Conservation (phyloP, 2,797 vertebrate species). For the Spea hammondii region DNA sequence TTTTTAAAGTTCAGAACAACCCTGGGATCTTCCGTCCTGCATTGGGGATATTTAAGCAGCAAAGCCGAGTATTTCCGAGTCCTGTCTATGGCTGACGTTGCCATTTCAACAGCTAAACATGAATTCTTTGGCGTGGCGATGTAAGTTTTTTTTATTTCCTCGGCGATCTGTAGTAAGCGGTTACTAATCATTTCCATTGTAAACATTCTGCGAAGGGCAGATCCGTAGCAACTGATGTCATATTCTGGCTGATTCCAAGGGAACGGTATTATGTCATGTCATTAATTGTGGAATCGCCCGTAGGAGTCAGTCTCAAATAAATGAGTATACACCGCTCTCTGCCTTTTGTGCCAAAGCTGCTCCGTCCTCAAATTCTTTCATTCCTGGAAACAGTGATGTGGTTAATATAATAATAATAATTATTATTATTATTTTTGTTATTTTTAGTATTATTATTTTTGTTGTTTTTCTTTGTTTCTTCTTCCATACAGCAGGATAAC, state of each 20-base stretch:
- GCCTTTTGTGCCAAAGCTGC: conserved; percentile 29
- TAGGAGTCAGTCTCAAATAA: conserved; percentile 38
- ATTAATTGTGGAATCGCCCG: conserved; percentile 9
- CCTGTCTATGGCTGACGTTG: conserved; percentile 87
- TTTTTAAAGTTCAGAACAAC: conserved; percentile 77
- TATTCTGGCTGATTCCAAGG: conserved; percentile 44
- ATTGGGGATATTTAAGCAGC: conserved; percentile 89
- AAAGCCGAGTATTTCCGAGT: conserved; percentile 83
- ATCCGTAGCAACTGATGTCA: conserved; percentile 40
- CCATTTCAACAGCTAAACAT: conserved; percentile 91
- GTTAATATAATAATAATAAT: not conserved
- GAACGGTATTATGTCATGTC: conserved; percentile 31
- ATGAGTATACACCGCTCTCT: conserved; percentile 41
- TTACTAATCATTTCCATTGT: conserved; percentile 54
- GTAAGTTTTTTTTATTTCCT: conserved; percentile 75
- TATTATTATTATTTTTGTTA: conserved; percentile 36
- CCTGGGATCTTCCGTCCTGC: conserved; percentile 75
- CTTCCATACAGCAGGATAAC: conserved; percentile 16
- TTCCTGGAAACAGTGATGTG: conserved; percentile 11
- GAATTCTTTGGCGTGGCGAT: conserved; percentile 98
- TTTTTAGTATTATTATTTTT: conserved; percentile 27
- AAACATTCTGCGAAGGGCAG: conserved; percentile 41
- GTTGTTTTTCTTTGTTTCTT: conserved; percentile 36
- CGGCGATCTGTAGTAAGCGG: conserved; percentile 54
- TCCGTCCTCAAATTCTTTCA: conserved; percentile 31